phyloP scores from a whole-genome alignment of 2,113 vertebrate species.

The Lamprologus lemairii region DNA sequence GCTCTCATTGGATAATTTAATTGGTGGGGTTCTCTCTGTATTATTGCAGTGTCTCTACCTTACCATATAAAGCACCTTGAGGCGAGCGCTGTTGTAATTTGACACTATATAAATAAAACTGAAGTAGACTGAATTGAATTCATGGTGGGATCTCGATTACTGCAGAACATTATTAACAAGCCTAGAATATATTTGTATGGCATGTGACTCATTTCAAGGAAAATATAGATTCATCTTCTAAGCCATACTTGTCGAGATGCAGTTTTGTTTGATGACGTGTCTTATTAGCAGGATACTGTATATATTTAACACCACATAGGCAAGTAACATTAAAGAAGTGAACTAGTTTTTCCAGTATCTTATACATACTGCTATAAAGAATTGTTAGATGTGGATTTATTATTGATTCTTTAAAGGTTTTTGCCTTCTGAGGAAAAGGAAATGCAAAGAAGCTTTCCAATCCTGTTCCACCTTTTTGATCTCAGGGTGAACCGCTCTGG shows the following conservation, averaged over 20 bases:
- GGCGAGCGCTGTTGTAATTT: not conserved
- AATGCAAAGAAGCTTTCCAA: not conserved
- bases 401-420: not conserved
- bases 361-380: not conserved
- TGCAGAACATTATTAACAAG: not conserved
- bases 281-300: not conserved
- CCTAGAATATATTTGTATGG: not conserved
- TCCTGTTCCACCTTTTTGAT: not conserved
- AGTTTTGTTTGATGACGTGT: not conserved
- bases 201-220: not conserved
- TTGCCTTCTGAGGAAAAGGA: not conserved
- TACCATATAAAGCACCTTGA: not conserved
- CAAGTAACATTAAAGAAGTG: not conserved
- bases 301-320: not conserved
- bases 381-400: not conserved
- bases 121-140: not conserved
- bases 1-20: not conserved
- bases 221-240: not conserved
- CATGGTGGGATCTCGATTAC: not conserved
- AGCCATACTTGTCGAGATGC: not conserved
- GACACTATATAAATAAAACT: not conserved
- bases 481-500: not conserved
- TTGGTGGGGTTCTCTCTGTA: not conserved
- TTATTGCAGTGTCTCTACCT: not conserved
- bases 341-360: not conserved